These are phyloP conservation scores for Orthosia cruda DNA, from an alignment of 2,888 invertebrate species.

Conservation along the genomic window DNA sequence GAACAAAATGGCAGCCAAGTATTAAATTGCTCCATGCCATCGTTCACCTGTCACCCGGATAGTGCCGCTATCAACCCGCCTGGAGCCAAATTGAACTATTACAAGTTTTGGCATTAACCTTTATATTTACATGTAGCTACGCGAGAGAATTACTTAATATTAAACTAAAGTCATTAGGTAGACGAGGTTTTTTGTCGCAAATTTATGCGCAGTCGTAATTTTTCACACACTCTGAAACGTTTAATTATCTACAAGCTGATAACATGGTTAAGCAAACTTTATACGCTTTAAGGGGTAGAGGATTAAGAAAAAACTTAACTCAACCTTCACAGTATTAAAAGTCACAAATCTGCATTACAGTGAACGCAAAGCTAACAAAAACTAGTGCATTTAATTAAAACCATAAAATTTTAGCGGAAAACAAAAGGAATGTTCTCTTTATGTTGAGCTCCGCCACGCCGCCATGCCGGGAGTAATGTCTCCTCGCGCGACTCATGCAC, in stretches of 20 bases:
- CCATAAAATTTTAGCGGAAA: conserved; percentile 46
- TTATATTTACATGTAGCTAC: conserved; percentile 46
- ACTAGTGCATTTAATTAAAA: conserved; percentile 58
- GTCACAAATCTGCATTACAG: conserved; percentile 8
- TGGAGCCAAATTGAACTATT: conserved; percentile 74
- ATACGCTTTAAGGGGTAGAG: neutral
- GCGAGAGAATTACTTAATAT: conserved; percentile 32
- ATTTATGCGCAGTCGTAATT: conserved; percentile 31
- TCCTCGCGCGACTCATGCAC: conserved; percentile 26
- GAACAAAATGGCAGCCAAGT: conserved; percentile 77
- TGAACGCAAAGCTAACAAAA: conserved; percentile 21
- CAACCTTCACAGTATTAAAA: conserved; percentile 6
- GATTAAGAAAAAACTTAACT: neutral
- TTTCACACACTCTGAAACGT: conserved; percentile 3
- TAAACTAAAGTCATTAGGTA: conserved; percentile 38
- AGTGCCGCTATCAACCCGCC: conserved; percentile 70
- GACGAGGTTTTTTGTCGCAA: conserved; percentile 26
- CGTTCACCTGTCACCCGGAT: conserved; percentile 74
- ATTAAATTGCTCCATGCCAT: conserved; percentile 79
- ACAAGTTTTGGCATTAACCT: conserved; percentile 59
- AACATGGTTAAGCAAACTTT: neutral
- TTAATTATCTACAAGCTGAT: conserved; percentile 8
- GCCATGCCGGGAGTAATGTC: conserved; percentile 40
- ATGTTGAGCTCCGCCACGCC: conserved; percentile 12
- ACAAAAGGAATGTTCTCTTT: conserved; percentile 51